A percentile compares a stretch with the other conserved stretches of the same genome.
phyloP scores from a whole-genome alignment of 1,140 invertebrate genomes.

The Saccostrea glomerata region DNA sequence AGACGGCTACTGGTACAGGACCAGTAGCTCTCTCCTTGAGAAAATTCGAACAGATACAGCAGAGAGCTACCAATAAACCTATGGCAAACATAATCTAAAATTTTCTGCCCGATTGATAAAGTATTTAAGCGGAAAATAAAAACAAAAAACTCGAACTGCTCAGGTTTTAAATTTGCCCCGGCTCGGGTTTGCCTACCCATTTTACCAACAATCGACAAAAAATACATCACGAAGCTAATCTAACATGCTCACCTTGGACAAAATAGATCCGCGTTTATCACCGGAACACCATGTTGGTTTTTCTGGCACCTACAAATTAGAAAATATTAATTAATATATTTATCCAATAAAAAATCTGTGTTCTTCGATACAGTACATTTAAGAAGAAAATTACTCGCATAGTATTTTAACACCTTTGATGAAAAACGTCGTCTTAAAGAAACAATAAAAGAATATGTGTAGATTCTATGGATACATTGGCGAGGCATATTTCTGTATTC shows the following conservation, averaged over 20 bases:
- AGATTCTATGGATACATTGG: neutral
- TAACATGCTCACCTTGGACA: constrained; percentile 56
- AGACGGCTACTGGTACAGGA: too few relatives aligned
- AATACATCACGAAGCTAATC: neutral
- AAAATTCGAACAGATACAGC: too few relatives aligned
- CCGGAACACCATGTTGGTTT: constrained; percentile 62
- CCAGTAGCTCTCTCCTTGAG: too few relatives aligned
- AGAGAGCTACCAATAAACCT: too few relatives aligned
- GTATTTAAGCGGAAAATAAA: neutral
- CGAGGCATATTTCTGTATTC: neutral
- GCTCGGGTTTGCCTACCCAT: neutral
- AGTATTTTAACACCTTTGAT: neutral
- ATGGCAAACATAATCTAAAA: neutral
- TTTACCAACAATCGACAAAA: neutral
- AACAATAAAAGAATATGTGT: neutral
- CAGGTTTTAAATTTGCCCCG: too few relatives aligned
- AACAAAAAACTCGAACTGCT: too few relatives aligned
- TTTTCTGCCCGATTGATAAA: neutral
- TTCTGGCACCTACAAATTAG: constrained; percentile 60
- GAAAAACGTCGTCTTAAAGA: neutral
- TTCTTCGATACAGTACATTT: too few relatives aligned
- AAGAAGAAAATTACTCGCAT: too few relatives aligned
- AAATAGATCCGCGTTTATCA: constrained; percentile 50
- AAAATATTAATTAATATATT: neutral
- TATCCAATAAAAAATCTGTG: too few relatives aligned